Conservation (phyloP, 1,140 invertebrate genomes). For the Drosophila nebulosa region DNA sequence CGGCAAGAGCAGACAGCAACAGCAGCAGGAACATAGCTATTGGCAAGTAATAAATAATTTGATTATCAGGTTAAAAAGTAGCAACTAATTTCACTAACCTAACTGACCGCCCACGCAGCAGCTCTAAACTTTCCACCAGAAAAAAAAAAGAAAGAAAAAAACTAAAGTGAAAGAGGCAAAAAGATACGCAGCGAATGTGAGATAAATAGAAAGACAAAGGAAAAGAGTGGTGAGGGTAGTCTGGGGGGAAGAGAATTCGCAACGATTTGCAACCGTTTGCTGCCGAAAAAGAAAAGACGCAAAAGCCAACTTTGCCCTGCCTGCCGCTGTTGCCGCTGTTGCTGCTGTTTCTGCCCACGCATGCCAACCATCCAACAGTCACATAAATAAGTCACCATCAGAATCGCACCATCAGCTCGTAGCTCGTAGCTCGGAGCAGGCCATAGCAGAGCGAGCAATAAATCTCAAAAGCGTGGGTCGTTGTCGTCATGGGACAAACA, state of each 20-base stretch:
- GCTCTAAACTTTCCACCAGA: not conserved
- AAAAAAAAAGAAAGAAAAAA: not conserved
- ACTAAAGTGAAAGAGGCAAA: slow-evolving; percentile 2
- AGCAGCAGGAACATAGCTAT: not conserved
- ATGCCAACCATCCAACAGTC: slow-evolving; percentile 36
- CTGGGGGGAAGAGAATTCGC: not conserved
- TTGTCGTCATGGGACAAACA: slow-evolving; percentile 44
- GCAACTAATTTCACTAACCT: slow-evolving; percentile 39
- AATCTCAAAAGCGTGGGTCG: slow-evolving; percentile 67
- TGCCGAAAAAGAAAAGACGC: slow-evolving; percentile 49
- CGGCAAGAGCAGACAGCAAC: not conserved
- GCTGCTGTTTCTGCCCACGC: slow-evolving; percentile 48
- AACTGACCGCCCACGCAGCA: slow-evolving; percentile 1
- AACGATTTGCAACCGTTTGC: slow-evolving; percentile 68
- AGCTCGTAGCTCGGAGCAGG: slow-evolving; percentile 14
- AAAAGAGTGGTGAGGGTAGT: not conserved
- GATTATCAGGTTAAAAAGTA: slow-evolving; percentile 26
- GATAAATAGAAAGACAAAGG: not conserved
- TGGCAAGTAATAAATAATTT: slow-evolving; percentile 47
- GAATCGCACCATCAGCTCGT: slow-evolving; percentile 51
- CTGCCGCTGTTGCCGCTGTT: not conserved
- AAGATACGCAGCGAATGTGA: not conserved
- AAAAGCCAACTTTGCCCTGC: slow-evolving; percentile 19
- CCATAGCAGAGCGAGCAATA: slow-evolving; percentile 48
- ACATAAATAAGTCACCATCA: slow-evolving; percentile 74